Conservation (phyloP, 2,888 invertebrate genomes). For the Eristalinus aeneus region DNA sequence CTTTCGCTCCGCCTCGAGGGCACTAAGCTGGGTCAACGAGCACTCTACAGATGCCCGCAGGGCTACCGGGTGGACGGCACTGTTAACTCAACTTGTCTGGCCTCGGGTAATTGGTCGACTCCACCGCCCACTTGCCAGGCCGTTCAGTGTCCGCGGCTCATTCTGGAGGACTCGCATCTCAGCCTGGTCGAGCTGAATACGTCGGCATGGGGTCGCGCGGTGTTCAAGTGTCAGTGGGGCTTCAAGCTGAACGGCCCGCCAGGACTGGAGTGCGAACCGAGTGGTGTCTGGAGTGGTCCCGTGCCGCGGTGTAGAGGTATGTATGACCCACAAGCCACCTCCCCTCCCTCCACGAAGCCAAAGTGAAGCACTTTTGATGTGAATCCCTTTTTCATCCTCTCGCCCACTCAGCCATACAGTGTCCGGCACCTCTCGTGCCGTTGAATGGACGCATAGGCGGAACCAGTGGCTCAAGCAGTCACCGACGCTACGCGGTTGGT, state of each 20-base stretch:
- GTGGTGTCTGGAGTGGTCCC: slow-evolving; percentile 90
- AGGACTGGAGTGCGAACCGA: slow-evolving; percentile 89
- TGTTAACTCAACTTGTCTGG: slow-evolving; percentile 90
- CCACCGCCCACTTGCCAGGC: slow-evolving; percentile 87
- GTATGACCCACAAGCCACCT: slow-evolving; percentile 72
- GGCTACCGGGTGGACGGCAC: slow-evolving; percentile 91
- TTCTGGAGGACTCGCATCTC: slow-evolving; percentile 86
- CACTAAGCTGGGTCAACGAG: slow-evolving; percentile 88
- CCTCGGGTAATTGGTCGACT: slow-evolving; percentile 91
- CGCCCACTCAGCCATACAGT: slow-evolving; percentile 86
- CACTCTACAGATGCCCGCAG: slow-evolving; percentile 85
- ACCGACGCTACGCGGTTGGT: slow-evolving; percentile 88
- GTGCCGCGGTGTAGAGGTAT: slow-evolving; percentile 89
- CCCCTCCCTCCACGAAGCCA: neutral
- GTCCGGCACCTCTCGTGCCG: slow-evolving; percentile 88
- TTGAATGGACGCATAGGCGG: slow-evolving; percentile 84
- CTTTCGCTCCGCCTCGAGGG: slow-evolving; percentile 89
- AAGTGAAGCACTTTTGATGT: slow-evolving; percentile 25
- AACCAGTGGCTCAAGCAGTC: slow-evolving; percentile 79
- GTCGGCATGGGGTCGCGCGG: slow-evolving; percentile 89
- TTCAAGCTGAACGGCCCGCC: slow-evolving; percentile 89
- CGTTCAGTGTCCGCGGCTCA: slow-evolving; percentile 89
- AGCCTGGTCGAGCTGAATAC: slow-evolving; percentile 90
- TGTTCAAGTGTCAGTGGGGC: slow-evolving; percentile 93
- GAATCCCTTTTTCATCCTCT: slow-evolving; percentile 38